phyloP scores from a whole-genome alignment of 2,888 invertebrate species.

The Leucoptera coffeella region DNA sequence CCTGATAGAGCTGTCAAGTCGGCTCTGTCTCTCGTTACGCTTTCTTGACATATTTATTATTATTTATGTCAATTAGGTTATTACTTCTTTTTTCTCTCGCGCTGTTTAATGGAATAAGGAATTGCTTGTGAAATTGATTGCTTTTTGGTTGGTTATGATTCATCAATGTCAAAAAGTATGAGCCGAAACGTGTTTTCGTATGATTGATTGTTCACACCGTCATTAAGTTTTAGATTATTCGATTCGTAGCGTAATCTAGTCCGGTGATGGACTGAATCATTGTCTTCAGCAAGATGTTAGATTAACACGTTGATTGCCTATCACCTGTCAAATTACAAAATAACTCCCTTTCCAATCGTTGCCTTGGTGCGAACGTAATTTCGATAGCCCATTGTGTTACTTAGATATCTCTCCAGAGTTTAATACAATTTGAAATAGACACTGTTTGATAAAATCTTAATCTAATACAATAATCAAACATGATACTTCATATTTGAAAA shows the following conservation, averaged over 20 bases:
- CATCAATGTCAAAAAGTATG: conserved; percentile 47
- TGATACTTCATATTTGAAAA: no score
- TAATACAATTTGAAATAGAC: no score
- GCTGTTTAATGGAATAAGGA: conserved; percentile 52
- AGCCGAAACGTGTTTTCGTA: conserved; percentile 45
- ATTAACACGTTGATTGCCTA: conserved; percentile 17
- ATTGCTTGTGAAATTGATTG: conserved; percentile 51
- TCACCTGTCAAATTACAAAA: conserved; percentile 19
- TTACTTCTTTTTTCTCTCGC: conserved; percentile 53
- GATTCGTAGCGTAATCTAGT: conserved; percentile 19
- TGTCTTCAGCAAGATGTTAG: conserved; percentile 19
- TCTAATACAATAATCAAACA: no score
- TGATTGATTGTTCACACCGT: conserved; percentile 42
- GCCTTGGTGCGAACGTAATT: no score
- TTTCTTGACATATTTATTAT: conserved; percentile 51
- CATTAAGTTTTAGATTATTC: conserved; percentile 23
- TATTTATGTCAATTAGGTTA: conserved; percentile 54
- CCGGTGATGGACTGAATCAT: conserved; percentile 16
- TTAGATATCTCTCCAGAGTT: no score
- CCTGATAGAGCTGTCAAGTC: conserved; percentile 50
- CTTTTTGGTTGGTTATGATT: conserved; percentile 48
- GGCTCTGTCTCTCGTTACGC: conserved; percentile 45
- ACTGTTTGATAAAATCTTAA: no score
- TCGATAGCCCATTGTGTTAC: no score
- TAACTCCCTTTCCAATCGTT: no score